These are phyloP conservation scores for Aphidius ervi DNA, from an alignment of 1,140 invertebrate species.

Conservation along the genomic window DNA sequence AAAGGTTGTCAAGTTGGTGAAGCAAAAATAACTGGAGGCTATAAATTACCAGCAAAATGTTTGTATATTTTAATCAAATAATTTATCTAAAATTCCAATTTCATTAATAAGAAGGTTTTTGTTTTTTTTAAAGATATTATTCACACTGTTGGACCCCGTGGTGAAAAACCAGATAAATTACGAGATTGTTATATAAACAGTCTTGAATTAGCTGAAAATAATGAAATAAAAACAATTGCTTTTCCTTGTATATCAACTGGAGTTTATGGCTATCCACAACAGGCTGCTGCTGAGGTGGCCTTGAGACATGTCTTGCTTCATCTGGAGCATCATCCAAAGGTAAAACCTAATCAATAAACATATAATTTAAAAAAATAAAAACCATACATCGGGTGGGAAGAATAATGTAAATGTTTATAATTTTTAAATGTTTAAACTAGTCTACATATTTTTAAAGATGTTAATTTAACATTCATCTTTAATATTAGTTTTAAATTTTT, in stretches of 20 bases:
- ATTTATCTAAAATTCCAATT: slow-evolving; percentile 7
- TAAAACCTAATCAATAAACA: slow-evolving; percentile 35
- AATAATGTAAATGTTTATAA: slow-evolving; percentile 12
- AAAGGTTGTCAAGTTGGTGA: slow-evolving; percentile 72
- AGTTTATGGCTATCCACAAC: slow-evolving; percentile 79
- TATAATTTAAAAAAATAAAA: slow-evolving; percentile 3
- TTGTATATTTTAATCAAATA: slow-evolving; percentile 34
- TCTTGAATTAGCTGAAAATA: slow-evolving; percentile 58
- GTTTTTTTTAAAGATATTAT: slow-evolving; percentile 66
- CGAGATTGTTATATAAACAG: slow-evolving; percentile 67
- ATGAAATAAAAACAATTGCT: slow-evolving; percentile 66
- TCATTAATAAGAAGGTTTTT: slow-evolving; percentile 40
- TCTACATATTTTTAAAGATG: no score
- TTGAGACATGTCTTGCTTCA: slow-evolving; percentile 63
- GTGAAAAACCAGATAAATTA: slow-evolving; percentile 64
- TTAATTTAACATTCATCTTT: no score
- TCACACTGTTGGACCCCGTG: slow-evolving; percentile 77
- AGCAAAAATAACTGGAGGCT: slow-evolving; percentile 78
- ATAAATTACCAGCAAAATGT: slow-evolving; percentile 75
- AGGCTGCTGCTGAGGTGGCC: slow-evolving; percentile 70
- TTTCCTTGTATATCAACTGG: slow-evolving; percentile 87
- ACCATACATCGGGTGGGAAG: neutral
- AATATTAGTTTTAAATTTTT: no score
- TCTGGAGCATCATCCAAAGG: slow-evolving; percentile 60
- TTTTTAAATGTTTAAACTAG: neutral